Percentiles rank a stretch among this genome's conserved stretches.
Evolutionary conservation across 2,113 vertebrate genomes (phyloP).

Genomic region (Anhinga rufa): DNA sequence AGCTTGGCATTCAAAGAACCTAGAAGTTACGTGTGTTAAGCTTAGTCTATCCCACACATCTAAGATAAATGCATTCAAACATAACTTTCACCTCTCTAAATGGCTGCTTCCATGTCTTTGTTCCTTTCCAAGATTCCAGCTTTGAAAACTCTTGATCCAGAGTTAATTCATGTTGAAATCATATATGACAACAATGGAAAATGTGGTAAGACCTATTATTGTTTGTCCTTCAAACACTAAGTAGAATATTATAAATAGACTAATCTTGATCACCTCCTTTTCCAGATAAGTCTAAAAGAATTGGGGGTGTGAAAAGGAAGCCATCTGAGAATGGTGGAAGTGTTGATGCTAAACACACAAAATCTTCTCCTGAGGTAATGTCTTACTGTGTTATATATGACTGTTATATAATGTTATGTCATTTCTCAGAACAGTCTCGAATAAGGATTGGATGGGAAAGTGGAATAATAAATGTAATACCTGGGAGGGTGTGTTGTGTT

Average conservation of each 20-base stretch:
- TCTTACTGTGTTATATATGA: background rate
- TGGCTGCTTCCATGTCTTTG: background rate
- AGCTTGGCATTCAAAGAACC: background rate
- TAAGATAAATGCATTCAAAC: background rate
- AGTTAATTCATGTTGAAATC: constrained; percentile 78
- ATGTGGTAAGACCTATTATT: constrained; percentile 64
- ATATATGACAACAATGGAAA: constrained; percentile 71
- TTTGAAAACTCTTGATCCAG: constrained; percentile 78
- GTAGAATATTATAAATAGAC: background rate
- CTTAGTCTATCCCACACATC: background rate
- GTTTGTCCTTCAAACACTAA: background rate
- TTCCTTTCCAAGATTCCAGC: constrained; percentile 73
- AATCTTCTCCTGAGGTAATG: constrained; percentile 66
- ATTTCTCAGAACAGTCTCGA: background rate
- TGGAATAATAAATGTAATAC: background rate
- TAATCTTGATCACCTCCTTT: background rate
- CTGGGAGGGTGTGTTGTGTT: background rate
- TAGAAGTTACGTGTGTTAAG: background rate
- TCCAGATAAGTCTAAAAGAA: constrained; percentile 67
- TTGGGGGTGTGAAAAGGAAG: constrained; percentile 67
- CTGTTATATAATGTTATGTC: constrained; percentile 4
- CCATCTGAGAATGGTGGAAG: constrained; percentile 53
- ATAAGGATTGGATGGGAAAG: background rate
- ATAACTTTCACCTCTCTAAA: background rate
- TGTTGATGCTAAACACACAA: constrained; percentile 65